Evolutionary conservation across 2,113 vertebrate species (phyloP).

Genomic region (human): DNA sequence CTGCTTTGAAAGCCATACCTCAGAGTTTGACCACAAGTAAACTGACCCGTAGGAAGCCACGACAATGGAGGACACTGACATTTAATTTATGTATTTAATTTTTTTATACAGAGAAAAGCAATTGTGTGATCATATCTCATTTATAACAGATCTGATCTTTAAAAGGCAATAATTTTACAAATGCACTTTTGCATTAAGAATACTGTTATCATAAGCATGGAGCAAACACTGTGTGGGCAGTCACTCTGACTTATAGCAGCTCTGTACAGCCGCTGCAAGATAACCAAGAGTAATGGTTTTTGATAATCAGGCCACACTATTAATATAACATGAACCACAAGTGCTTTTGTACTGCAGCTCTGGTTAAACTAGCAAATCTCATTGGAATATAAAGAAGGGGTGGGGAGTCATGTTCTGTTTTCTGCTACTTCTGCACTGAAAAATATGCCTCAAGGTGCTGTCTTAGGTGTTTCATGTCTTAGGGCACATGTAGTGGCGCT

Average conservation of each 20-base stretch:
- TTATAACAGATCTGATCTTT: conserved; percentile 82
- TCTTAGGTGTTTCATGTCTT: conserved; percentile 58
- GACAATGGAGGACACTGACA: conserved; percentile 72
- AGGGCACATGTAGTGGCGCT: background rate
- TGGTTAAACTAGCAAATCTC: conserved; percentile 86
- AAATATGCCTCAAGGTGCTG: conserved; percentile 70
- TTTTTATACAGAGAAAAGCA: conserved; percentile 78
- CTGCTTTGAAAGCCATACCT: conserved; percentile 79
- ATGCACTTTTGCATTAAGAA: conserved; percentile 82
- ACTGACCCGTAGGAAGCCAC: conserved; percentile 73
- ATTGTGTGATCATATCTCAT: conserved; percentile 75
- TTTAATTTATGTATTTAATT: conserved; percentile 81
- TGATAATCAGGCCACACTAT: conserved; percentile 89
- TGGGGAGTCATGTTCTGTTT: conserved; percentile 77
- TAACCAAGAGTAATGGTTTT: conserved; percentile 89
- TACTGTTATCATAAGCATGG: conserved; percentile 82
- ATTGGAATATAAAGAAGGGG: conserved; percentile 86
- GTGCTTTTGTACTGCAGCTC: conserved; percentile 82
- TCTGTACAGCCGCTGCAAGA: conserved; percentile 82
- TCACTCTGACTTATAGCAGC: conserved; percentile 85
- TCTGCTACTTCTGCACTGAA: conserved; percentile 74
- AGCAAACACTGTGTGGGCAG: conserved; percentile 80
- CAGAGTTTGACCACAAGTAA: conserved; percentile 80
- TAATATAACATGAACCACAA: conserved; percentile 90
- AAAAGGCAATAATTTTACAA: conserved; percentile 85